Percentiles rank a stretch among this genome's conserved stretches.
These are phyloP conservation scores for Florisuga fusca DNA, from an alignment of 2,797 vertebrate genomes.

Conservation along the genomic window DNA sequence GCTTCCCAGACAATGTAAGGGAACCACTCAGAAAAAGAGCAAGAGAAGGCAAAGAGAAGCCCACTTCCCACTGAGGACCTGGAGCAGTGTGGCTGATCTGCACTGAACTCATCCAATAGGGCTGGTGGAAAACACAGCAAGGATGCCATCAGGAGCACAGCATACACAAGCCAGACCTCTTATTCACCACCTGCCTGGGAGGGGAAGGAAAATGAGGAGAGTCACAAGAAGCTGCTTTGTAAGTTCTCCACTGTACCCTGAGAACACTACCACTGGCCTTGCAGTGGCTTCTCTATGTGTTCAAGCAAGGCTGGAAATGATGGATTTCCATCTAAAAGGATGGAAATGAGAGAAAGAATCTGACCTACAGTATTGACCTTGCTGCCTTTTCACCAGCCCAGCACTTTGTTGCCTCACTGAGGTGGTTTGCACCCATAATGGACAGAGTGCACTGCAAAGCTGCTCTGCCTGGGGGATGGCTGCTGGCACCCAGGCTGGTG, in stretches of 20 bases:
- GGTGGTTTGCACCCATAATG: neutral
- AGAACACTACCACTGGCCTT: neutral
- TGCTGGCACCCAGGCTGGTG: neutral
- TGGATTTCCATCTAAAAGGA: neutral
- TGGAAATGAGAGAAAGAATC: neutral
- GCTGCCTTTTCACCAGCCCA: neutral
- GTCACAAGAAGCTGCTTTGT: neutral
- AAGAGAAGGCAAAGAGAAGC: neutral
- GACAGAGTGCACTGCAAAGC: rapidly evolving
- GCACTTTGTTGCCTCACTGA: neutral
- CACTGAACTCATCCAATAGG: neutral
- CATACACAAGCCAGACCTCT: neutral
- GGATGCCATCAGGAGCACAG: neutral
- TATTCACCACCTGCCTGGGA: neutral
- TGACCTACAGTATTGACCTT: rapidly evolving
- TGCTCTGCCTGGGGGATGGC: neutral
- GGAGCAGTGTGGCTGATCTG: neutral
- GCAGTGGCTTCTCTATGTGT: neutral
- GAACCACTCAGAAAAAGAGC: neutral
- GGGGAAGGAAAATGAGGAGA: neutral
- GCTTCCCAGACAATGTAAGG: neutral
- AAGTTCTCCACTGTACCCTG: neutral
- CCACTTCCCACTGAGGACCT: neutral
- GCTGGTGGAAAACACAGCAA: neutral
- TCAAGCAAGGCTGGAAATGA: neutral